Percentiles rank a stretch among this genome's conserved stretches.
phyloP scores from a whole-genome alignment of 2,797 vertebrate genomes.

The Lithobates sylvaticus region DNA sequence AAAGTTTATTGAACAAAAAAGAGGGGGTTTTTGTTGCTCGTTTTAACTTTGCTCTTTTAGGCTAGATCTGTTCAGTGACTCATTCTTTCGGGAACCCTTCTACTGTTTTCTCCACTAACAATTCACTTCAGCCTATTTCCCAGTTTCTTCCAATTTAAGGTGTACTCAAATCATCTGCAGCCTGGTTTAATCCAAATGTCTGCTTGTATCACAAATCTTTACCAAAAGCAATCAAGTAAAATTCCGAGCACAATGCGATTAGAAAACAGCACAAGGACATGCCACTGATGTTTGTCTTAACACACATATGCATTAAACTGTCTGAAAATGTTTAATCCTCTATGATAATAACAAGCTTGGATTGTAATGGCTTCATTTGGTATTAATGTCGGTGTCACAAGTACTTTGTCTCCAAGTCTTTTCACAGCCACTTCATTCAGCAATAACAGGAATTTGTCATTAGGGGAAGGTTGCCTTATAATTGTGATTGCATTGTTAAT shows the following conservation, averaged over 20 bases:
- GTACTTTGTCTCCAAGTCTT: slow-evolving; percentile 38
- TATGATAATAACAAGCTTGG: slow-evolving; percentile 56
- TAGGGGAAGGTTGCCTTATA: slow-evolving; percentile 46
- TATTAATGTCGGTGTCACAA: slow-evolving; percentile 63
- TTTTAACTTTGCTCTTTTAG: neutral
- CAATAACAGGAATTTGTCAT: slow-evolving; percentile 60
- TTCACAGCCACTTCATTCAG: slow-evolving; percentile 51
- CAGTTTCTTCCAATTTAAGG: neutral
- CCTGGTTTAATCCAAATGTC: slow-evolving; percentile 34
- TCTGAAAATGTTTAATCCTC: slow-evolving; percentile 58
- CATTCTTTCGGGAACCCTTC: neutral
- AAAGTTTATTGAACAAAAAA: too few species aligned
- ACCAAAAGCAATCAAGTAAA: slow-evolving; percentile 50
- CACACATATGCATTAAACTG: slow-evolving; percentile 61
- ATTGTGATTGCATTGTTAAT: slow-evolving; percentile 54
- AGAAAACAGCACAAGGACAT: slow-evolving; percentile 44
- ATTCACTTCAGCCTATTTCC: neutral
- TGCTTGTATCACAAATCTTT: slow-evolving; percentile 22
- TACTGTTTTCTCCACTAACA: neutral
- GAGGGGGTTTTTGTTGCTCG: too few species aligned
- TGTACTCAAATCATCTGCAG: slow-evolving; percentile 25
- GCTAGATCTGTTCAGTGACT: neutral
- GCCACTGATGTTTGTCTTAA: slow-evolving; percentile 22
- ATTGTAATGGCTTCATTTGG: slow-evolving; percentile 60
- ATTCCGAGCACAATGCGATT: slow-evolving; percentile 35